phyloP scores from a whole-genome alignment of 2,113 vertebrate genomes.

The Carettochelys insculpta region DNA sequence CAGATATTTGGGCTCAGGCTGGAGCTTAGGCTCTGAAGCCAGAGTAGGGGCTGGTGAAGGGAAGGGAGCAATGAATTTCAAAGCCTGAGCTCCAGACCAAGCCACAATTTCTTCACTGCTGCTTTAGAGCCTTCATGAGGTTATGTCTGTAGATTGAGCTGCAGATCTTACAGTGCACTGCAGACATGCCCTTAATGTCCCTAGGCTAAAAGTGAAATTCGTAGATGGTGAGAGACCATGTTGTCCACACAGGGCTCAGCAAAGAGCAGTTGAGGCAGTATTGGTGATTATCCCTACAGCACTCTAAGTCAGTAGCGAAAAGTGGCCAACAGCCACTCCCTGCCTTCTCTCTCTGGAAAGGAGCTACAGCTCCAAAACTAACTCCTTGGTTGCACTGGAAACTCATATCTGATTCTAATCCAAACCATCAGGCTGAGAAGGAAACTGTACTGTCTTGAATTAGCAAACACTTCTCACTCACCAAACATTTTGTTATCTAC shows the following conservation, averaged over 20 bases:
- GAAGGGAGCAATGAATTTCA: background rate
- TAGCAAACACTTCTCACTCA: slow-evolving; percentile 1
- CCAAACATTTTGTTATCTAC: slow-evolving; percentile 38
- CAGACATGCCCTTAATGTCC: background rate
- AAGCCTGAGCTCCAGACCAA: background rate
- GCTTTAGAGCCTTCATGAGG: background rate
- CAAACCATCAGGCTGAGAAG: slow-evolving; percentile 63
- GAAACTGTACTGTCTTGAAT: slow-evolving; percentile 32
- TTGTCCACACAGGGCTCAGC: background rate
- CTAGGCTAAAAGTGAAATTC: background rate
- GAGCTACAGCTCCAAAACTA: slow-evolving; percentile 51
- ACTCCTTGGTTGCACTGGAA: slow-evolving; percentile 55
- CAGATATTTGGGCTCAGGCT: background rate
- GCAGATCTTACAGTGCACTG: background rate
- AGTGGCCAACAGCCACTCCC: slow-evolving; percentile 8
- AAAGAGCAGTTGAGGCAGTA: background rate
- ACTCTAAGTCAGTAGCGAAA: slow-evolving; percentile 2
- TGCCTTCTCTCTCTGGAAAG: background rate
- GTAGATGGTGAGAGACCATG: background rate
- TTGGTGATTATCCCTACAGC: background rate
- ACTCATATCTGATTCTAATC: slow-evolving; percentile 56
- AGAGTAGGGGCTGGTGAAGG: no score
- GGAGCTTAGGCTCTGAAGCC: background rate
- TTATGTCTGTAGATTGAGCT: background rate
- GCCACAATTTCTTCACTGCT: background rate